phyloP scores from a whole-genome alignment of 2,113 vertebrate species.

The Anoplopoma fimbria region DNA sequence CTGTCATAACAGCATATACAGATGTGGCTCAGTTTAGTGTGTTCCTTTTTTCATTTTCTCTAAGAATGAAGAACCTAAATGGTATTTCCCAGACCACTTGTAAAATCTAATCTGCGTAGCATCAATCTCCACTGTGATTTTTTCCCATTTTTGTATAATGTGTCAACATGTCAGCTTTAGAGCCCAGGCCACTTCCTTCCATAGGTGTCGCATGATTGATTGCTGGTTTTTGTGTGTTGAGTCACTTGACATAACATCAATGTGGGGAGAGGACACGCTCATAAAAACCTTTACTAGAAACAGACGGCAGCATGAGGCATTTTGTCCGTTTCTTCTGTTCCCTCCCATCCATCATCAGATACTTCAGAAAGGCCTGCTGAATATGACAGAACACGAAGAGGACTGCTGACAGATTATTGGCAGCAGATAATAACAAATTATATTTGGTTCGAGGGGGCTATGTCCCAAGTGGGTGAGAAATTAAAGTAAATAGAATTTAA shows the following conservation, averaged over 20 bases:
- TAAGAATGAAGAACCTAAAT: conserved; percentile 17
- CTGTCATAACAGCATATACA: conserved; percentile 49
- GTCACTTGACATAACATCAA: conserved; percentile 56
- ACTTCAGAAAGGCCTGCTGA: conserved; percentile 17
- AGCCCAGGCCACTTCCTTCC: conserved; percentile 26
- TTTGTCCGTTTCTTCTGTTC: conserved; percentile 31
- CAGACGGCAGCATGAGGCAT: conserved; percentile 37
- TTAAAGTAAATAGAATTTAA: conserved; percentile 30
- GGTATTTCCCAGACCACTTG: conserved; percentile 43
- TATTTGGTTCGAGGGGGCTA: conserved; percentile 1
- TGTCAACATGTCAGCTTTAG: conserved; percentile 43
- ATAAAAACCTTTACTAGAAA: conserved; percentile 56
- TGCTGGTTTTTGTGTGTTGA: conserved; percentile 33
- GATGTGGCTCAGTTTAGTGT: conserved; percentile 38
- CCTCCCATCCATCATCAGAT: conserved; percentile 36
- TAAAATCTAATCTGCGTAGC: conserved; percentile 52
- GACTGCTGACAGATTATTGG: conserved; percentile 16
- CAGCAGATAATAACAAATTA: not conserved
- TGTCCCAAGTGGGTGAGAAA: conserved; percentile 14
- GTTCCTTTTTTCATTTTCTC: conserved; percentile 13
- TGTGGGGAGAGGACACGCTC: conserved; percentile 46
- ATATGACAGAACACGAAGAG: conserved; percentile 27
- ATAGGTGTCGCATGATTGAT: conserved; percentile 51
- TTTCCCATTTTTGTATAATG: conserved; percentile 22
- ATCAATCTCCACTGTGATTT: conserved; percentile 29